Base-by-base conservation (phyloP, 2,888 invertebrate species). In the Drosophila sordidula region DNA sequence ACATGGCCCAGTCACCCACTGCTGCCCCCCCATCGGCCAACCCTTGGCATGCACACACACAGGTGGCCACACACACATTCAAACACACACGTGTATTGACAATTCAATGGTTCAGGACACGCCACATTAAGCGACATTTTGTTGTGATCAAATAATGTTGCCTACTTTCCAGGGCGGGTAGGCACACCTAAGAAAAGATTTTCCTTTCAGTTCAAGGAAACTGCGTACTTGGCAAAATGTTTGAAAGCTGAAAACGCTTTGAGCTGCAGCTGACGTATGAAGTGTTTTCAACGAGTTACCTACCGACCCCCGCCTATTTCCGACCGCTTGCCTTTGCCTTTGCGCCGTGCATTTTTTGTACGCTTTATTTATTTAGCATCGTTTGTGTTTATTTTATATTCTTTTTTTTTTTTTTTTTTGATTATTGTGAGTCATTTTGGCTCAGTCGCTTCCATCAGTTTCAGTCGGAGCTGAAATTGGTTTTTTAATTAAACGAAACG, bases 111-210 rank as follows among this genome's bases (percentile, higher is more conserved):
- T 45, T 47, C 54, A 71, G 70, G 78, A 72, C 73, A 86, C 69
- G 84, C 76, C 72, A 80, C 84, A 88, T 88, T 86, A 85, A 88
- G 72, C 84, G 87, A 70, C 87, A 76, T 85, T 85, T 85, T 87
- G 85, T 88, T 83, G 75, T 76, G 87, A 78, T 74, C 63, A 67
- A 76, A 78, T 64, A 70, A 58, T 63, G 78, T 64, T 80, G 84
- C 65, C 84, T 59, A 84, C 79, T 66, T 85, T 62, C 41, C 42
- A 18, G 52, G 59, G 61, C 36, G 26, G 44, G n/a, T 51, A 62
- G 36, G 38, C 71, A 51, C 59, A 65, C 70, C 64, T 57, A 47
- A 55, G 55, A 41, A 63, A 65, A 58, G 54, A 38, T 36, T 71
- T 61, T 71, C 16, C 65, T 32, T 70, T 61, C 41, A 25, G 38